Conservation (phyloP, 1,140 invertebrate genomes). For the Ostrea denselamellosa region DNA sequence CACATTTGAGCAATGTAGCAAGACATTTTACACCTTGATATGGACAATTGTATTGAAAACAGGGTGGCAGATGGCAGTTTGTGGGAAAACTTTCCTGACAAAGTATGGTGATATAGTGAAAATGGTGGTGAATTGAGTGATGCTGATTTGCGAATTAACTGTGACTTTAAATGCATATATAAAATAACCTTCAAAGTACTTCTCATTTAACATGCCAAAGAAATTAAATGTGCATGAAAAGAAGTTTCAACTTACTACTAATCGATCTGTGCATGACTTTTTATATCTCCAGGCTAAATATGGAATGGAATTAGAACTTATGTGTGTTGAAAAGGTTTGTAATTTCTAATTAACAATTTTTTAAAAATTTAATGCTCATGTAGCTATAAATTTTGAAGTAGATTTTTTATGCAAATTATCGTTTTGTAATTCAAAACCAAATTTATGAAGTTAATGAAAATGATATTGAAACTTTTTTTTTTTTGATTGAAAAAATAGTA, state of each 20-base stretch:
- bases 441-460: neutral
- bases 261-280: constrained; percentile 12
- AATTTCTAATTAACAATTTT: neutral
- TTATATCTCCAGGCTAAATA: constrained; percentile 53
- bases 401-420: no score
- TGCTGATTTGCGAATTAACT: no score
- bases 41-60: no score
- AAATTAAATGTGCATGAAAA: neutral
- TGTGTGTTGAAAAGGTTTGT: constrained; percentile 64
- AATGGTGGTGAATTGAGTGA: no score
- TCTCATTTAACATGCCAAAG: neutral
- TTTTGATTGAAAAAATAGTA: constrained; percentile 59
- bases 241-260: neutral
- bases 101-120: no score
- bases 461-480: constrained; percentile 18
- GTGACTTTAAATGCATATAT: no score
- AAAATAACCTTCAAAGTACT: neutral
- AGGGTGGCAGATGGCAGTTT: no score
- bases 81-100: no score
- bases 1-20: no score
- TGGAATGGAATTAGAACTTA: constrained; percentile 63
- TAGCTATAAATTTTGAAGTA: neutral
- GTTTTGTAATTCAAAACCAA: no score
- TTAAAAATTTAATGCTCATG: neutral
- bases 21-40: no score